Evolutionary conservation across 2,888 invertebrate species (phyloP).

Genomic region (Sclerodermus sp.): DNA sequence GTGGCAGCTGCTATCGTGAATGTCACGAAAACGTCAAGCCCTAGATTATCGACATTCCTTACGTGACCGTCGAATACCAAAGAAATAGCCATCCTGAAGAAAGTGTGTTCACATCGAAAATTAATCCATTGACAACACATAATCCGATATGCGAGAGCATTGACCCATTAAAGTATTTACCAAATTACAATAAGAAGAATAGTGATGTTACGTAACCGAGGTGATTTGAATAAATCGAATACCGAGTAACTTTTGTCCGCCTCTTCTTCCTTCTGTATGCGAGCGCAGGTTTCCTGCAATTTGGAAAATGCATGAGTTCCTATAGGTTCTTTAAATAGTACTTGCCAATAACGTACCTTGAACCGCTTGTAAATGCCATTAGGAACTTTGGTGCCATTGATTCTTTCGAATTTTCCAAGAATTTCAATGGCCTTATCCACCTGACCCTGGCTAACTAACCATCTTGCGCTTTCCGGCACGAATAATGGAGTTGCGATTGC

Average conservation of each 20-base stretch:
- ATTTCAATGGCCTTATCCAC: slow-evolving; percentile 78
- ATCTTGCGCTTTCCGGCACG: slow-evolving; percentile 85
- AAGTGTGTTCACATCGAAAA: not conserved
- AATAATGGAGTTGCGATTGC: slow-evolving; percentile 74
- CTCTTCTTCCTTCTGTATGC: slow-evolving; percentile 72
- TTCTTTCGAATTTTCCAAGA: slow-evolving; percentile 76
- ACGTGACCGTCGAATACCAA: slow-evolving; percentile 88
- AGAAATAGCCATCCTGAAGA: slow-evolving; percentile 75
- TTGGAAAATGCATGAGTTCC: too few species aligned
- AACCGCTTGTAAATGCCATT: slow-evolving; percentile 75
- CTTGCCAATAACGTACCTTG: too few species aligned
- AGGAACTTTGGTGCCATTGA: slow-evolving; percentile 76
- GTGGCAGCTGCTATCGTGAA: slow-evolving; percentile 84
- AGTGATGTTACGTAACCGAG: slow-evolving; percentile 74
- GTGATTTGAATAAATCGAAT: slow-evolving; percentile 78
- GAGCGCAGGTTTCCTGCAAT: slow-evolving; percentile 61
- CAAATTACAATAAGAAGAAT: slow-evolving; percentile 80
- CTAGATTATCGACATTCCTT: slow-evolving; percentile 81
- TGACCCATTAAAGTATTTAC: slow-evolving; percentile 50
- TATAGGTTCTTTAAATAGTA: too few species aligned
- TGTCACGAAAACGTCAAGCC: slow-evolving; percentile 80
- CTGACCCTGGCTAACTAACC: slow-evolving; percentile 85
- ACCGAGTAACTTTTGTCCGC: slow-evolving; percentile 74
- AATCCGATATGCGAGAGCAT: not conserved
- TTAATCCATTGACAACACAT: not conserved